Evolutionary conservation across 2,888 invertebrate genomes (phyloP).

Genomic region (Eupithecia pulchellata): DNA sequence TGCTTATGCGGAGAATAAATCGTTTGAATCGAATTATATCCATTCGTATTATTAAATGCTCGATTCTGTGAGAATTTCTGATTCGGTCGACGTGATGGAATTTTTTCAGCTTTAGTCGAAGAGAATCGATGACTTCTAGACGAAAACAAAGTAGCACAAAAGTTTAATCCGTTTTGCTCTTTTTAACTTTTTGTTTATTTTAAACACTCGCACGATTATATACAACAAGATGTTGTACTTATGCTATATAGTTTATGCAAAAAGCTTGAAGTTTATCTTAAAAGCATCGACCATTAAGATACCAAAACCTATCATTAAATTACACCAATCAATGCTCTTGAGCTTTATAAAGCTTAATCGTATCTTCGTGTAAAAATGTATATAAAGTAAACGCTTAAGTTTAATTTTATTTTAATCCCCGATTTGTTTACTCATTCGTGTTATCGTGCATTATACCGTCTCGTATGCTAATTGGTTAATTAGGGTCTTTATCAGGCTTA

Average conservation of each 20-base stretch:
- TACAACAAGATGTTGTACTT: background rate
- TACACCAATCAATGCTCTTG: slow-evolving; percentile 5
- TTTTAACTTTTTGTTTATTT: background rate
- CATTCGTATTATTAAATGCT: slow-evolving; percentile 82
- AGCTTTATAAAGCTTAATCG: slow-evolving; percentile 13
- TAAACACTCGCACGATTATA: background rate
- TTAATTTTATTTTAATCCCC: slow-evolving; percentile 31
- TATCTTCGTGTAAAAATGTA: slow-evolving; percentile 22
- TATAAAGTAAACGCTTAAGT: slow-evolving; percentile 15
- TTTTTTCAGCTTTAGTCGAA: slow-evolving; percentile 46
- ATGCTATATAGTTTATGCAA: background rate
- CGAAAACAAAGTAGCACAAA: background rate
- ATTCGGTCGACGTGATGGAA: slow-evolving; percentile 73
- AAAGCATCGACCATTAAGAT: slow-evolving; percentile 1
- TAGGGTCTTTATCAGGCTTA: slow-evolving; percentile 65
- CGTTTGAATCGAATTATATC: slow-evolving; percentile 79
- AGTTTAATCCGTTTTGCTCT: background rate
- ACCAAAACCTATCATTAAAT: background rate
- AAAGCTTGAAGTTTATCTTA: background rate
- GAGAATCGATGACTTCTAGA: slow-evolving; percentile 8
- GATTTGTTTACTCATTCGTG: slow-evolving; percentile 57
- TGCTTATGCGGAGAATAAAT: slow-evolving; percentile 81
- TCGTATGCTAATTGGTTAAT: slow-evolving; percentile 71
- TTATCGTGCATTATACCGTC: slow-evolving; percentile 48
- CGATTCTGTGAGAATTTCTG: slow-evolving; percentile 80